phyloP scores from a whole-genome alignment of 2,797 vertebrate species.

The Scyliorhinus canicula region DNA sequence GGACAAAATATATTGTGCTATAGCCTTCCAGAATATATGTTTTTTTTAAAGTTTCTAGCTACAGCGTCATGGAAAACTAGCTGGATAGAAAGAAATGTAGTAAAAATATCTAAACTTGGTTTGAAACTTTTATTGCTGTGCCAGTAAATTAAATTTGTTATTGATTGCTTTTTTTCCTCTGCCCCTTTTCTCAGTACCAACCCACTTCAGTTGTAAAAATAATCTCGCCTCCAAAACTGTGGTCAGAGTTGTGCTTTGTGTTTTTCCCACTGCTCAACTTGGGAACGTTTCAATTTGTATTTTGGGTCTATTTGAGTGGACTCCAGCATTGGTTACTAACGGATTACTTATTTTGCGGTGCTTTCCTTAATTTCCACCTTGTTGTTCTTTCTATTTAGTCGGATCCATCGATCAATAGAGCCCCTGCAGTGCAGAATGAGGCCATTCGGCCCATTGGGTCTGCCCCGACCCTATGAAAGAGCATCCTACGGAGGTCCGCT shows the following conservation, averaged over 20 bases:
- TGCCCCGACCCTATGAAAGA: no score
- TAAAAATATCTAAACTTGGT: not conserved
- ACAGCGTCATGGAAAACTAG: not conserved
- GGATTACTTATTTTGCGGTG: not conserved
- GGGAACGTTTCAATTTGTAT: not conserved
- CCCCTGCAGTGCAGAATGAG: no score
- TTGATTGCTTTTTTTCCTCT: not conserved
- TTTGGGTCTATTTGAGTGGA: not conserved
- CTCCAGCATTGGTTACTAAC: not conserved
- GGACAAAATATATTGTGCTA: not conserved
- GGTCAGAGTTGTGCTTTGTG: not conserved
- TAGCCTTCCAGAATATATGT: not conserved
- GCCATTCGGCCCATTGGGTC: no score
- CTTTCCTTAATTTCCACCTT: not conserved
- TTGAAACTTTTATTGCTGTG: not conserved
- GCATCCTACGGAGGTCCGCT: no score
- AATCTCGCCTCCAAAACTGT: not conserved
- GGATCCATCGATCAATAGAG: no score
- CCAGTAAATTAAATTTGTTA: not conserved
- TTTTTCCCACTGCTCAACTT: not conserved
- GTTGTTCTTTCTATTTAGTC: not conserved
- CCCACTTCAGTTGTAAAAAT: not conserved
- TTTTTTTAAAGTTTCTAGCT: not conserved
- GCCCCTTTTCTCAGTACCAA: not conserved
- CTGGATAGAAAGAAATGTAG: not conserved